A percentile compares a stretch with the other conserved stretches of the same genome.
Conservation (phyloP, 2,113 vertebrate genomes). For the Leucopsar rothschildi region DNA sequence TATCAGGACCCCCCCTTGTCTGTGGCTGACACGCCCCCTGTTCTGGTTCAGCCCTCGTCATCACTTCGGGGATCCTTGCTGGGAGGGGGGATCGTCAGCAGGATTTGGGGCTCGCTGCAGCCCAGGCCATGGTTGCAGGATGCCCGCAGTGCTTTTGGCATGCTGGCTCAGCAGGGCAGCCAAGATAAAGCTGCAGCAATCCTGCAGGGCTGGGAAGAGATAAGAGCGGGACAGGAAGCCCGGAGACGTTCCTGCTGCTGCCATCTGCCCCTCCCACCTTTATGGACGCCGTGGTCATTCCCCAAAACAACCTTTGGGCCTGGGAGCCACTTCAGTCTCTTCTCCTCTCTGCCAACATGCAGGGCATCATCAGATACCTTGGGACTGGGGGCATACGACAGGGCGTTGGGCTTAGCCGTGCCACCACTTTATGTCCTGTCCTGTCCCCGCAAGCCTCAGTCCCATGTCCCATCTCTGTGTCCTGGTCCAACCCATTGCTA, state of each 20-base stretch:
- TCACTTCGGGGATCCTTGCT: neutral
- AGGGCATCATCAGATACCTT: neutral
- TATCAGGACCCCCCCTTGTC: neutral
- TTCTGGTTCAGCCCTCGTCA: neutral
- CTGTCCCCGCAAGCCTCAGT: neutral
- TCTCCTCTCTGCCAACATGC: neutral
- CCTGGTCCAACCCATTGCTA: neutral
- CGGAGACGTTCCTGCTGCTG: neutral
- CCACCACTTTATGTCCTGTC: neutral
- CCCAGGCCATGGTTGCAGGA: neutral
- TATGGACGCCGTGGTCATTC: accelerated
- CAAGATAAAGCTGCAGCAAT: neutral
- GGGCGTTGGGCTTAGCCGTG: accelerated
- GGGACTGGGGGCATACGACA: too few relatives aligned
- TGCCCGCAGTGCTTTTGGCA: accelerated
- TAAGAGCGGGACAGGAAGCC: neutral
- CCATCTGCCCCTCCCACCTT: neutral
- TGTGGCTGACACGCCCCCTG: too few relatives aligned
- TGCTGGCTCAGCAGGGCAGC: neutral
- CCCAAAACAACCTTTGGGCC: accelerated
- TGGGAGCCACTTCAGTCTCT: neutral
- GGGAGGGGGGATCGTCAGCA: accelerated
- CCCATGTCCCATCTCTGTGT: neutral
- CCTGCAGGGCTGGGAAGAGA: neutral
- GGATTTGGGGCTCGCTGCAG: neutral